Evolutionary conservation across 2,797 vertebrate species (phyloP), one percentile per base, ranked within the genome.

Genomic region (Brachymystax lenok): DNA sequence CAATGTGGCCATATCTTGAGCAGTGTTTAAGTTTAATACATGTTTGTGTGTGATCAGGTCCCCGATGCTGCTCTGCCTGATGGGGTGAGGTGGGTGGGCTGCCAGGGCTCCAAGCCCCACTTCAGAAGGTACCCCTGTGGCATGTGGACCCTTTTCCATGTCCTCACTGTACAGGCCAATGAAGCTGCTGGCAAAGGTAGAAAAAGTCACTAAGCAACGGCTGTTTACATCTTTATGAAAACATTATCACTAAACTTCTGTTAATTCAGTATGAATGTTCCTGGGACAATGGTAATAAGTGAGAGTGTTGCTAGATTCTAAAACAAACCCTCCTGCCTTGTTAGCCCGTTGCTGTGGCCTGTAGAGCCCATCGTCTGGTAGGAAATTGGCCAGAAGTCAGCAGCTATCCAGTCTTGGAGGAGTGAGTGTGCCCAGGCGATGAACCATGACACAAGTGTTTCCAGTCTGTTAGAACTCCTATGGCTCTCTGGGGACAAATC

Each of bases 121-220:
- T 93, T 95, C 71, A 95, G 98, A 54, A 94, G 96, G 67, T 99
- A 95, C 67, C 97, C 97, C 19, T 99, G 98, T 4, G 95, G 95
- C 12, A 76, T 99, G 67, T 99, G 98, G 98, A 94, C 93, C 4
- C 88, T 99, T 56, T 99, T 98, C 91, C 98, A 99, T 54, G 87
- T 96, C 54, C 93, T 99, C 81, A 97, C 97, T 0, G 93, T 97
- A 28, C 95, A 96, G 84, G 97, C 84, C 77, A 82, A 82, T 54
- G 77, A 5, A 24, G 28, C 5, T 7, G 69, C 63, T 27, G 71
- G 59, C 54, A 78, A 87, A 85, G 90, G 94, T 94, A 89, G n/a
- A 14, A 78, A 75, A 72, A 33, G 3, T 54, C 8, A 64, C 8
- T 24, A 12, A 63, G 10, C 10, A 63, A 12, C 59, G 12, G 21